phyloP scores from a whole-genome alignment of 2,888 invertebrate genomes.

The Nymphalis polychloros region DNA sequence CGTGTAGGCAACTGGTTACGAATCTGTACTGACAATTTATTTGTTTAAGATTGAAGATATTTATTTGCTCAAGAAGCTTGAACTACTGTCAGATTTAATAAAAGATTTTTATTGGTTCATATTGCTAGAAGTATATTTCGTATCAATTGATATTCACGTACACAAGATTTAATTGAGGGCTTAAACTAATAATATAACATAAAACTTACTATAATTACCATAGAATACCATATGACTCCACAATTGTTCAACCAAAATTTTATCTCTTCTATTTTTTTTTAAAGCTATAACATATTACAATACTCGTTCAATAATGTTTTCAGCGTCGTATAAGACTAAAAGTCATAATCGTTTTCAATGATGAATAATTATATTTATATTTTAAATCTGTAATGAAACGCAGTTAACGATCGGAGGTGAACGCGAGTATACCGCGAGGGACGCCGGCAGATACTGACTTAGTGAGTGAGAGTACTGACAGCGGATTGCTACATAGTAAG shows the following conservation, averaged over 20 bases:
- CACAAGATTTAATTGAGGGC: too few relatives aligned
- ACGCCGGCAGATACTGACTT: conserved; percentile 34
- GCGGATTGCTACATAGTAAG: conserved; percentile 7
- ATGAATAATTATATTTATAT: not conserved
- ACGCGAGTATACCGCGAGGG: conserved; percentile 25
- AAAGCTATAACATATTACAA: conserved; percentile 1
- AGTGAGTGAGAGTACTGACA: not conserved
- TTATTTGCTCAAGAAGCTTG: conserved; percentile 20
- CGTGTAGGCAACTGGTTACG: not conserved
- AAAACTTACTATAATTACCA: conserved; percentile 3
- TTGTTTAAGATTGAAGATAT: conserved; percentile 10
- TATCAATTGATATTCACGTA: not conserved
- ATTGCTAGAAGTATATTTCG: conserved; percentile 3
- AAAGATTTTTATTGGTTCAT: conserved; percentile 11
- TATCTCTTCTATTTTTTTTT: not conserved
- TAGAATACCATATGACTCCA: not conserved
- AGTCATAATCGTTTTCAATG: not conserved
- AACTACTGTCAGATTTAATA: conserved; percentile 23
- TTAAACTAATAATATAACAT: not conserved
- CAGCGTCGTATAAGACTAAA: too few relatives aligned
- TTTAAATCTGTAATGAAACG: conserved; percentile 10
- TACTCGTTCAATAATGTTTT: not conserved
- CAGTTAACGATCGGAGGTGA: conserved; percentile 10
- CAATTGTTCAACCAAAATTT: not conserved
- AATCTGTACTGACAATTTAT: conserved; percentile 10